Conservation (phyloP, 2,797 vertebrate species). For the Selene dorsalis region DNA sequence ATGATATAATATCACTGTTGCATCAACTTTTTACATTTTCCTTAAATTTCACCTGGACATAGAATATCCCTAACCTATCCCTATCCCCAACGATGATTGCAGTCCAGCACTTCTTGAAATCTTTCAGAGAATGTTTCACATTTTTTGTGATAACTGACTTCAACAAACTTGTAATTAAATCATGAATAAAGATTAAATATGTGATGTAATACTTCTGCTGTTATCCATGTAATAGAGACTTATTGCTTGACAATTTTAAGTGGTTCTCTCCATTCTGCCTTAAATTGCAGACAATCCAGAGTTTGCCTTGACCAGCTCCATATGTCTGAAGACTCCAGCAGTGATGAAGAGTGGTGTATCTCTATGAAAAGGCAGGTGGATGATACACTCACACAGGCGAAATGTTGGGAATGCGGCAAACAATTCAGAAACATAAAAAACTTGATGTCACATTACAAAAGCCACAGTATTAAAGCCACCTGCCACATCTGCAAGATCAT, state of each 20-base stretch:
- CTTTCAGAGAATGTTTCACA: not conserved
- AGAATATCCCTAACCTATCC: too few species aligned
- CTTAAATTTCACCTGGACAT: too few species aligned
- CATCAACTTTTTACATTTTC: too few species aligned
- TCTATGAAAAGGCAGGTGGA: not conserved
- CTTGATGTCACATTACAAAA: slow-evolving; percentile 69
- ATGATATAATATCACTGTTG: too few species aligned
- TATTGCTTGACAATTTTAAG: not conserved
- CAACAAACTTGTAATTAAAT: not conserved
- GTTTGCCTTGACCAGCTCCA: slow-evolving; percentile 35
- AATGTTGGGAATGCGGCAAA: slow-evolving; percentile 78
- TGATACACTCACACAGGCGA: not conserved
- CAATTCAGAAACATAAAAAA: slow-evolving; percentile 39
- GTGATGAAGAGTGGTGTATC: slow-evolving; percentile 66
- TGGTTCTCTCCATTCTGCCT: slow-evolving; percentile 16
- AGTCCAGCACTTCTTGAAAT: not conserved
- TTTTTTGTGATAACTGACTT: not conserved
- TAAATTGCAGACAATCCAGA: slow-evolving; percentile 67
- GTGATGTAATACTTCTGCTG: not conserved
- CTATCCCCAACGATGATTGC: too few species aligned
- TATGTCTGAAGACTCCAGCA: slow-evolving; percentile 75
- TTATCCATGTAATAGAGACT: not conserved
- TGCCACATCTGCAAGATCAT: slow-evolving; percentile 75
- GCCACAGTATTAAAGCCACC: slow-evolving; percentile 58
- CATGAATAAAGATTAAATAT: not conserved